Evolutionary conservation across 2,113 vertebrate genomes (phyloP).

Genomic region (Nansenia antarctica): DNA sequence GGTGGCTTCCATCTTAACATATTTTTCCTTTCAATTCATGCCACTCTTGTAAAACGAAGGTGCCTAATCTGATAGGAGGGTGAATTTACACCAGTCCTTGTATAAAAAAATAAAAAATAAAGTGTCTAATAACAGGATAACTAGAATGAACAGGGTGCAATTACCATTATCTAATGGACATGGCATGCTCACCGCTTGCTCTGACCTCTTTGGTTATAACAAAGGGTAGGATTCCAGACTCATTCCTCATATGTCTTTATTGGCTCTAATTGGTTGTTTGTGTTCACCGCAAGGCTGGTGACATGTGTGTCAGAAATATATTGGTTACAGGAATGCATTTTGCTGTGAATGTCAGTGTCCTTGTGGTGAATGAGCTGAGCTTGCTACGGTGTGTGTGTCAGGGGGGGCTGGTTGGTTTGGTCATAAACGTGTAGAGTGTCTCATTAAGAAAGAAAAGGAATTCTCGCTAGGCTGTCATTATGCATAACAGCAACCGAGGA

Average conservation of each 20-base stretch:
- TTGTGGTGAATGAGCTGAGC: background rate
- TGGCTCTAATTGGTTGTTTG: constrained; percentile 11
- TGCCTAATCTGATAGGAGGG: too few species aligned
- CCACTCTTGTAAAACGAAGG: too few species aligned
- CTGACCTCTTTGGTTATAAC: background rate
- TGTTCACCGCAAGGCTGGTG: constrained; percentile 8
- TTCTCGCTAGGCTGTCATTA: constrained; percentile 34
- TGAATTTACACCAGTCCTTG: background rate
- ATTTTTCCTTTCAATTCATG: too few species aligned
- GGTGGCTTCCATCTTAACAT: too few species aligned
- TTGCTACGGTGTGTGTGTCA: constrained; percentile 10
- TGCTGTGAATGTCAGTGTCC: constrained; percentile 1
- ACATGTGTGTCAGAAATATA: constrained; percentile 10
- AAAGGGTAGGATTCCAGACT: constrained; percentile 3
- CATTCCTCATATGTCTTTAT: constrained; percentile 7
- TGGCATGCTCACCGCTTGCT: background rate
- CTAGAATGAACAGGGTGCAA: too few species aligned
- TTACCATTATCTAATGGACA: background rate
- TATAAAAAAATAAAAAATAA: too few species aligned
- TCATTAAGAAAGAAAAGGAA: constrained; percentile 41
- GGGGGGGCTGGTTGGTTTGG: constrained; percentile 2
- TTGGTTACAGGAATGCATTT: background rate
- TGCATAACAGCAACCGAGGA: constrained; percentile 28
- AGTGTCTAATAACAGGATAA: too few species aligned
- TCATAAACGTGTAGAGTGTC: constrained; percentile 38